phyloP scores from a whole-genome alignment of 2,797 vertebrate genomes.

The Eospalax fontanierii region DNA sequence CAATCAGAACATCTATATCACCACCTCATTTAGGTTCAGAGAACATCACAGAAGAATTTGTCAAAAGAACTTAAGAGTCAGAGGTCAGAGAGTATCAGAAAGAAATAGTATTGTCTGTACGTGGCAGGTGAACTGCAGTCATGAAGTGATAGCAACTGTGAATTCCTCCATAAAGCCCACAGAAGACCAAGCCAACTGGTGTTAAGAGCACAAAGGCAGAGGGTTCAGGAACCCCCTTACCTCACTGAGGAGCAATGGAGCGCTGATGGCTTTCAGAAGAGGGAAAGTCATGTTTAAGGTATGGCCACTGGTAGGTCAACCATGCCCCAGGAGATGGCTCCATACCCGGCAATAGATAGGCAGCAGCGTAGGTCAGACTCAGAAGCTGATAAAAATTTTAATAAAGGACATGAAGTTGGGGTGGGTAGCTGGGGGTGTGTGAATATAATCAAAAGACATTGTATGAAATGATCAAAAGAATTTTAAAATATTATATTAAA shows the following conservation, averaged over 20 bases:
- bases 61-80: not conserved
- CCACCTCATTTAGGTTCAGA: not conserved
- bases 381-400: too few relatives aligned
- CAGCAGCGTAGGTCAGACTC: not conserved
- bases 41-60: too few relatives aligned
- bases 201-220: too few relatives aligned
- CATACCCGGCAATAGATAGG: not conserved
- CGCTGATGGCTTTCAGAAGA: not conserved
- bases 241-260: not conserved
- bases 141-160: not conserved
- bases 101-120: not conserved
- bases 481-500: not conserved
- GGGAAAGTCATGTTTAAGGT: not conserved
- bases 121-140: not conserved
- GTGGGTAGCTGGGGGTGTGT: not conserved
- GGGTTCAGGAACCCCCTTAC: too few relatives aligned
- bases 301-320: not conserved
- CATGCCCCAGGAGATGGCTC: too few relatives aligned
- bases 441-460: not conserved
- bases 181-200: not conserved
- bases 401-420: not conserved
- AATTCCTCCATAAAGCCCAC: not conserved
- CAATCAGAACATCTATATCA: not conserved
- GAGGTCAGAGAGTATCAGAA: not conserved
- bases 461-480: not conserved